These are phyloP conservation scores for Selenia dentaria DNA, from an alignment of 2,888 invertebrate species.

Conservation along the genomic window DNA sequence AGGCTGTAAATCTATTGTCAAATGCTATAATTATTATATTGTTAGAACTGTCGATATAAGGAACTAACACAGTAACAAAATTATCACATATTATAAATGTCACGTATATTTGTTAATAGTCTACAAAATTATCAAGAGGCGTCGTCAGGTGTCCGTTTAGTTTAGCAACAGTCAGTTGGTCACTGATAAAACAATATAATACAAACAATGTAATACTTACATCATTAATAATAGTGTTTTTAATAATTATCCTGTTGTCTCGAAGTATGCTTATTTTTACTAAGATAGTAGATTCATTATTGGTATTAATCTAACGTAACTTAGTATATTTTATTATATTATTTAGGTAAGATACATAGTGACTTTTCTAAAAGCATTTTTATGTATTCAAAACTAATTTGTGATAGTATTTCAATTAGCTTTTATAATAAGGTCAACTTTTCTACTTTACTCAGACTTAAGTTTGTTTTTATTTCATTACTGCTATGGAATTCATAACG, in stretches of 20 bases:
- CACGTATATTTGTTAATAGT: constrained; percentile 24
- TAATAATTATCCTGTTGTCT: too few relatives aligned
- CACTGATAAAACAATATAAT: background rate
- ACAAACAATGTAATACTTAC: background rate
- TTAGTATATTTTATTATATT: too few relatives aligned
- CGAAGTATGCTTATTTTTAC: too few relatives aligned
- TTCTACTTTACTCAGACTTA: too few relatives aligned
- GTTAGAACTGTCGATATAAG: constrained; percentile 1
- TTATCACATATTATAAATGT: constrained; percentile 33
- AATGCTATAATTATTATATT: background rate
- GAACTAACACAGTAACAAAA: constrained; percentile 4
- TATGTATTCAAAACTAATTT: too few relatives aligned
- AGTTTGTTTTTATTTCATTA: constrained; percentile 2
- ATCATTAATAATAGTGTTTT: too few relatives aligned
- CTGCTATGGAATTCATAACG: constrained; percentile 9
- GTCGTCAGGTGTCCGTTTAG: constrained; percentile 16
- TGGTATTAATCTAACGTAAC: too few relatives aligned
- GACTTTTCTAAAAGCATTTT: too few relatives aligned
- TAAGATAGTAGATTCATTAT: too few relatives aligned
- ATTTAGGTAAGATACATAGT: too few relatives aligned
- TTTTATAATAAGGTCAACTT: too few relatives aligned
- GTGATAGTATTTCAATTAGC: too few relatives aligned
- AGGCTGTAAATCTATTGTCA: background rate
- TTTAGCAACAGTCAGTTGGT: constrained; percentile 18
- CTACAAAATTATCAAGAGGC: background rate